Conservation (phyloP, 2,797 vertebrate species). For the Salmo trutta region DNA sequence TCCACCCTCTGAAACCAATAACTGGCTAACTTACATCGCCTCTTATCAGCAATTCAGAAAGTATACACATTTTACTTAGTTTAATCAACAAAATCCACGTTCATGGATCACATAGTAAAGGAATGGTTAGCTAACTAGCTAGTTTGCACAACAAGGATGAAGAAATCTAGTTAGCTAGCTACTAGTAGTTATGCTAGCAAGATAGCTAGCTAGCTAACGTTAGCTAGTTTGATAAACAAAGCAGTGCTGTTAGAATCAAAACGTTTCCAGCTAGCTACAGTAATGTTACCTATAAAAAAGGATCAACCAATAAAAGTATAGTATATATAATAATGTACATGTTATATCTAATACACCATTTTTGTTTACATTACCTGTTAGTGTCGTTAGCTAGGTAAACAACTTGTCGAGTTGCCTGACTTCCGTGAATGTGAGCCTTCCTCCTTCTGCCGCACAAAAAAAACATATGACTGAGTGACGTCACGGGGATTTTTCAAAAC, state of each 20-base stretch:
- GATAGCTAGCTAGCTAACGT: conserved; percentile 9
- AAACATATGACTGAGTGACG: not conserved
- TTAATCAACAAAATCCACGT: not conserved
- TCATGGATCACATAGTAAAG: not conserved
- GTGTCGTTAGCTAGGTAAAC: not conserved
- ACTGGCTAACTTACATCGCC: not conserved
- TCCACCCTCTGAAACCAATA: not conserved
- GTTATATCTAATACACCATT: not conserved
- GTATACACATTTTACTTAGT: not conserved
- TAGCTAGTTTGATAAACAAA: conserved; percentile 30
- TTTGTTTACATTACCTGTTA: conserved; percentile 29
- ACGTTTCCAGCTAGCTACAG: conserved; percentile 29
- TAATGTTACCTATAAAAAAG: too few species aligned
- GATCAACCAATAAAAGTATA: too few species aligned
- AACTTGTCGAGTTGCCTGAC: conserved; percentile 51
- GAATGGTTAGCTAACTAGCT: not conserved
- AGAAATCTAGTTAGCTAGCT: too few species aligned
- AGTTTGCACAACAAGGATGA: not conserved
- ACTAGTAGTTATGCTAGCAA: not conserved
- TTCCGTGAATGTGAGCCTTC: conserved; percentile 52
- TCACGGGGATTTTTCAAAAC: not conserved
- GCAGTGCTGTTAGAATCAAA: not conserved
- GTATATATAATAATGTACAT: not conserved
- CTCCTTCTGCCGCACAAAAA: not conserved
- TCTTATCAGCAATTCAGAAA: not conserved